phyloP scores from a whole-genome alignment of 2,797 vertebrate species.

The Rhodeus uyekii region DNA sequence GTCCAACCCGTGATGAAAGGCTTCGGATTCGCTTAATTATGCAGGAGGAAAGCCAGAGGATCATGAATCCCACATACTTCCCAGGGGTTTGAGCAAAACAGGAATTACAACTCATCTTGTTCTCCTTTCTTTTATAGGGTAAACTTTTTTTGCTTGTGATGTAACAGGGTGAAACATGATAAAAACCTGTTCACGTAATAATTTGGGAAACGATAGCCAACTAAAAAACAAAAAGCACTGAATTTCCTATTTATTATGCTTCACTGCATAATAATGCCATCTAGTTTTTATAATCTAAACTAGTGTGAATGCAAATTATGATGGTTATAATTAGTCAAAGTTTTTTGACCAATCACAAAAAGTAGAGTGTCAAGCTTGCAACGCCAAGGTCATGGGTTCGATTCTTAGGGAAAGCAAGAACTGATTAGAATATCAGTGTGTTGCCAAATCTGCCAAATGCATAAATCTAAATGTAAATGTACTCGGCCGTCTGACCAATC shows the following conservation, averaged over 20 bases:
- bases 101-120: background rate
- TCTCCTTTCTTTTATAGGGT: background rate
- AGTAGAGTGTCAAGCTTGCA: too few relatives aligned
- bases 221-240: background rate
- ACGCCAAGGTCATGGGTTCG: too few relatives aligned
- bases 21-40: constrained; percentile 70
- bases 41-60: constrained; percentile 69
- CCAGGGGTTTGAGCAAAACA: constrained; percentile 56
- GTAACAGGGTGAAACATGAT: background rate
- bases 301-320: background rate
- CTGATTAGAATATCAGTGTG: too few relatives aligned
- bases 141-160: background rate
- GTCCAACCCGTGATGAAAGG: constrained; percentile 6
- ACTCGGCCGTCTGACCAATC: too few relatives aligned
- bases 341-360: too few relatives aligned
- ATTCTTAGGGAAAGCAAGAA: too few relatives aligned
- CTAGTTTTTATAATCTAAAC: background rate
- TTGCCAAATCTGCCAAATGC: too few relatives aligned
- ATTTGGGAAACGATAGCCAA: background rate
- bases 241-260: background rate
- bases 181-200: background rate
- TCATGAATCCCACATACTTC: constrained; percentile 67
- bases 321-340: background rate
- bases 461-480: too few relatives aligned
- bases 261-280: background rate